Evolutionary conservation across 2,797 vertebrate species (phyloP).

Genomic region (Prionace glauca): DNA sequence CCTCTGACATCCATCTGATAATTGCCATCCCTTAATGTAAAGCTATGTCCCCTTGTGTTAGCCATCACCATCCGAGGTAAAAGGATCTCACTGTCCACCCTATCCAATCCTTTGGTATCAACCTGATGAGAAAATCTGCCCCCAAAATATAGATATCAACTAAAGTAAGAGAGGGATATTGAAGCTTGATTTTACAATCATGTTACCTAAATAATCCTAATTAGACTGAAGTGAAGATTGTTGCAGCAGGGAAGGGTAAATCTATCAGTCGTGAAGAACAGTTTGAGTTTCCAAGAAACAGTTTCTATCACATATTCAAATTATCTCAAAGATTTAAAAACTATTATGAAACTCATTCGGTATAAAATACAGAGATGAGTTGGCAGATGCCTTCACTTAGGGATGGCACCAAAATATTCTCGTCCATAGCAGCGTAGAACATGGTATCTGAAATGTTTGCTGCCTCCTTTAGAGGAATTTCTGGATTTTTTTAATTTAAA

Average conservation of each 20-base stretch:
- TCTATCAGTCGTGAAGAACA: not conserved
- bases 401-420: not conserved
- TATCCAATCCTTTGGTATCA: not conserved
- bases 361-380: not conserved
- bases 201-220: not conserved
- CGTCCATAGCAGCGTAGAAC: not conserved
- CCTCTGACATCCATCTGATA: too few species aligned
- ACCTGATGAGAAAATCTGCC: not conserved
- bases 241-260: not conserved
- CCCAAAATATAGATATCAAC: not conserved
- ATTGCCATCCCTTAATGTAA: too few species aligned
- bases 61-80: too few species aligned
- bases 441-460: not conserved
- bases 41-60: too few species aligned
- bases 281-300: slow-evolving; percentile 24
- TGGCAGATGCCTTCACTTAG: slow-evolving; percentile 13
- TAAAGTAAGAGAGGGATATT: not conserved
- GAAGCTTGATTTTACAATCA: not conserved
- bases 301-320: slow-evolving; percentile 23
- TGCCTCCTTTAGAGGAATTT: not conserved
- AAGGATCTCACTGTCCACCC: too few species aligned
- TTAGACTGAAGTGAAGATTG: not conserved
- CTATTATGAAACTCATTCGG: slow-evolving; percentile 8
- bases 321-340: slow-evolving; percentile 41
- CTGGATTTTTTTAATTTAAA: not conserved